Base-by-base conservation (phyloP, 2,797 vertebrate genomes). In the Spinibarbus caldwelli region DNA sequence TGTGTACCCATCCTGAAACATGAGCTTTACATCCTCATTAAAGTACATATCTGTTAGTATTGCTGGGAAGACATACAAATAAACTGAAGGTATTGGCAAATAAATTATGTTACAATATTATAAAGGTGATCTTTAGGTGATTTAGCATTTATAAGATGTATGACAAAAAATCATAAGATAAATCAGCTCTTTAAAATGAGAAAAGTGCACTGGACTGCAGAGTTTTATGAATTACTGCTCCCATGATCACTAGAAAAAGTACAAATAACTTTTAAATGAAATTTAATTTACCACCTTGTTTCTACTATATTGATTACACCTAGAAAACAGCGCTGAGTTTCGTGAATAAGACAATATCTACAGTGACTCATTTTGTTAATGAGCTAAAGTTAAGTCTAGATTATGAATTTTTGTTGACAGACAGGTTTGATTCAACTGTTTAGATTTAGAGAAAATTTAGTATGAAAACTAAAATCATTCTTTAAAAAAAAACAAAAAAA, bases 1-100 rank as follows among this genome's bases (percentile, higher is more conserved):
- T 81, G 41, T 71, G 34, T 81, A 54, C 31, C 47, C n/a, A 81
- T 54, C 80, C 80, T 59, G 52, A 82, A 72, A 82, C 80, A 57
- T 29, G 38, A 82, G 38, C 38, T 38, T 71, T 29, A 71, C 47
- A 70, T 81, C 64, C 78, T 68, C 26, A 67, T 14, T 11, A 71
- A 71, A 70, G 45, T 17, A 70, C 66, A 80, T 81, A 70, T 5
- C n/a, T 29, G 21, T 59, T 57, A 82, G 49, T 31, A 82, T 21
- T 12, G 12, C 41, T 66, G 29, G 11, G n/a, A 79, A 47, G 29
- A 23, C 19, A 34, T 34, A 34, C 41, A 79, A 34, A 12, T 47
- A 31, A 79, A 31, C 17, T 31, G 2, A 66, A 31, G 29, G 6
- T 78, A 62, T 43, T 7, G 15, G 36, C 9, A 41, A 43, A 41